A percentile compares a stretch with the other conserved stretches of the same genome.
phyloP scores from a whole-genome alignment of 2,888 invertebrate species.

The Gonocerus acuteangulatus region DNA sequence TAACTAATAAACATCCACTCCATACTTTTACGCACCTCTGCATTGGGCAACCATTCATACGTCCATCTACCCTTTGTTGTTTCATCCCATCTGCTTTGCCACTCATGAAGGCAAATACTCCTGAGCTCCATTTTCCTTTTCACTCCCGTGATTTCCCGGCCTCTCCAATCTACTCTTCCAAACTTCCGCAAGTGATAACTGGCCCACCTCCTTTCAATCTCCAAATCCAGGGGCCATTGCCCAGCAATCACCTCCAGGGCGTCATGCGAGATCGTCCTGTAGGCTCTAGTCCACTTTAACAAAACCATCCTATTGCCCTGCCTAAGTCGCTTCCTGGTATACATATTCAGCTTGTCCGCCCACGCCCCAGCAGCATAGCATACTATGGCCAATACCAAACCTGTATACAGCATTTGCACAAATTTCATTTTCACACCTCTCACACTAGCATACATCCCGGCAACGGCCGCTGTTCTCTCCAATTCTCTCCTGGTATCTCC shows the following conservation, averaged over 20 bases:
- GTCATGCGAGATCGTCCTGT: neutral
- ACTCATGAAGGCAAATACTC: neutral
- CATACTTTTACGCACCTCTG: neutral
- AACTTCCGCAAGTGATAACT: neutral
- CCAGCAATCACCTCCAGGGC: neutral
- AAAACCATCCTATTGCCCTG: too few species aligned
- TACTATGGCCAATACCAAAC: too few species aligned
- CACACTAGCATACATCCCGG: too few species aligned
- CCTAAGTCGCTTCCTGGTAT: too few species aligned
- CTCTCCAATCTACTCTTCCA: neutral
- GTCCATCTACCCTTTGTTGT: neutral
- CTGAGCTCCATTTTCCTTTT: too few species aligned
- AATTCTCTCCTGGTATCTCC: neutral
- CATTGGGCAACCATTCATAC: neutral
- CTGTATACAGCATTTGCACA: too few species aligned
- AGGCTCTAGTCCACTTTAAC: neutral
- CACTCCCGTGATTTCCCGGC: neutral
- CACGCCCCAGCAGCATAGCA: too few species aligned
- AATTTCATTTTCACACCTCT: too few species aligned
- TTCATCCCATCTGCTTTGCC: neutral
- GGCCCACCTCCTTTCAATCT: neutral
- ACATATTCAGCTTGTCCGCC: too few species aligned
- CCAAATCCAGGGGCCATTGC: neutral
- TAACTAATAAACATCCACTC: neutral
- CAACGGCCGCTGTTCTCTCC: neutral